These are phyloP conservation scores for Drosophila pseudotalamancana DNA, from an alignment of 2,888 invertebrate species.

Conservation along the genomic window DNA sequence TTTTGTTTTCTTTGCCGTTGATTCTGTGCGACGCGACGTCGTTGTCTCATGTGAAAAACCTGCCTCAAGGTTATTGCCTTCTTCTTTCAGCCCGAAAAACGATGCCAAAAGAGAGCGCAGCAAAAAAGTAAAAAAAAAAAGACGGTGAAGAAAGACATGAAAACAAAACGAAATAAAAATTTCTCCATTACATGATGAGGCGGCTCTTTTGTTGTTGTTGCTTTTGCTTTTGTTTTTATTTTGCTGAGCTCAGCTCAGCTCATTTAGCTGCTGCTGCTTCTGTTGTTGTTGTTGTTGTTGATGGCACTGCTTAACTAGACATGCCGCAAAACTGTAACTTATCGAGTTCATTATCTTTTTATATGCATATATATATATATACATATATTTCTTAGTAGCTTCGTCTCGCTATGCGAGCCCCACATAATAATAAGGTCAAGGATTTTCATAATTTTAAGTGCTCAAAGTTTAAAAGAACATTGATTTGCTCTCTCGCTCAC, in stretches of 20 bases:
- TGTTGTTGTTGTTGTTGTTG: constrained; percentile 22
- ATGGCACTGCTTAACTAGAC: constrained; percentile 29
- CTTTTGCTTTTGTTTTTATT: constrained; percentile 16
- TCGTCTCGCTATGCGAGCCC: constrained; percentile 8
- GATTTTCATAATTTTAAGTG: constrained; percentile 52
- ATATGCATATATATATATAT: constrained; percentile 6
- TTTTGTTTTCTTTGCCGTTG: constrained; percentile 27
- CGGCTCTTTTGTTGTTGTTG: constrained; percentile 35
- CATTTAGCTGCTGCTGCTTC: constrained; percentile 39
- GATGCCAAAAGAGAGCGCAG: constrained; percentile 45
- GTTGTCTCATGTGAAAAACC: constrained; percentile 69
- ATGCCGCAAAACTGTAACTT: constrained; percentile 53
- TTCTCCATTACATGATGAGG: constrained; percentile 71
- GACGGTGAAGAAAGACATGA: constrained; percentile 4
- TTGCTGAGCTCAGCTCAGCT: constrained; percentile 49
- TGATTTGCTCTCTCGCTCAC: constrained; percentile 15
- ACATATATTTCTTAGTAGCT: not conserved
- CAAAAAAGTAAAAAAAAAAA: not conserved
- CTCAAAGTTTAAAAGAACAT: constrained; percentile 22
- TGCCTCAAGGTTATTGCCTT: constrained; percentile 79
- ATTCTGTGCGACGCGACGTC: constrained; percentile 16
- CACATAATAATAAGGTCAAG: constrained; percentile 59
- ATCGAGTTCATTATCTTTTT: constrained; percentile 70
- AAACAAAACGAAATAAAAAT: constrained; percentile 53
- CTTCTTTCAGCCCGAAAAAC: constrained; percentile 57